A percentile compares a stretch with the other conserved stretches of the same genome.
These are phyloP conservation scores for Phylloscopus collybita DNA, from an alignment of 2,797 vertebrate genomes.

Conservation along the genomic window DNA sequence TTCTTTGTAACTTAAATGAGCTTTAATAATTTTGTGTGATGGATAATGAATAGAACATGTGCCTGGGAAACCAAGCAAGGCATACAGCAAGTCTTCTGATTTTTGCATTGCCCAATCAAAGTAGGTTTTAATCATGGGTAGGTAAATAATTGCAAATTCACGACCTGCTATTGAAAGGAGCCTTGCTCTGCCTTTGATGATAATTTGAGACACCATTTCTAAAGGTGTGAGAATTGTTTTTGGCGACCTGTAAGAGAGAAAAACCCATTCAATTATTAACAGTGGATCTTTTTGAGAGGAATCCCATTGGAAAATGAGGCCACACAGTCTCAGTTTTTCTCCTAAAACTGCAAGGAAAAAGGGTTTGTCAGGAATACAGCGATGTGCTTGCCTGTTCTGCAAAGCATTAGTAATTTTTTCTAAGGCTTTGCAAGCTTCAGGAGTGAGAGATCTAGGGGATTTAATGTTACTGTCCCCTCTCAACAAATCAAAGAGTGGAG, in stretches of 20 bases:
- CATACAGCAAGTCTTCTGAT: too few species aligned
- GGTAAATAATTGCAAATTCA: not conserved
- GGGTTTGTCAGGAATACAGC: not conserved
- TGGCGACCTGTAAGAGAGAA: not conserved
- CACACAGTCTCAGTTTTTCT: not conserved
- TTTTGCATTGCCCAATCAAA: not conserved
- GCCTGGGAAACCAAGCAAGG: too few species aligned
- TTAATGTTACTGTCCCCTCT: not conserved
- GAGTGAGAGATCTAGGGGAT: not conserved
- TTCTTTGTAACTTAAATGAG: too few species aligned
- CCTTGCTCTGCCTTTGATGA: not conserved
- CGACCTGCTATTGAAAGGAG: not conserved
- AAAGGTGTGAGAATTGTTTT: not conserved
- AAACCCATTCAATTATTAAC: not conserved
- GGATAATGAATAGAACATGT: too few species aligned
- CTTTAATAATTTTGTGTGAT: too few species aligned
- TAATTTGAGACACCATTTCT: not conserved
- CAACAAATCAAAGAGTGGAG: not conserved
- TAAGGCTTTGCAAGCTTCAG: not conserved
- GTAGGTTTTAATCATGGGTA: not conserved
- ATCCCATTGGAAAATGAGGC: not conserved
- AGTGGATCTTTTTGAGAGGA: not conserved
- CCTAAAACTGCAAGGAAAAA: not conserved
- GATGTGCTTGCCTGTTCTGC: not conserved
- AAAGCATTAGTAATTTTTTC: not conserved